phyloP scores from a whole-genome alignment of 2,888 invertebrate genomes.

The Chironomus tentans region DNA sequence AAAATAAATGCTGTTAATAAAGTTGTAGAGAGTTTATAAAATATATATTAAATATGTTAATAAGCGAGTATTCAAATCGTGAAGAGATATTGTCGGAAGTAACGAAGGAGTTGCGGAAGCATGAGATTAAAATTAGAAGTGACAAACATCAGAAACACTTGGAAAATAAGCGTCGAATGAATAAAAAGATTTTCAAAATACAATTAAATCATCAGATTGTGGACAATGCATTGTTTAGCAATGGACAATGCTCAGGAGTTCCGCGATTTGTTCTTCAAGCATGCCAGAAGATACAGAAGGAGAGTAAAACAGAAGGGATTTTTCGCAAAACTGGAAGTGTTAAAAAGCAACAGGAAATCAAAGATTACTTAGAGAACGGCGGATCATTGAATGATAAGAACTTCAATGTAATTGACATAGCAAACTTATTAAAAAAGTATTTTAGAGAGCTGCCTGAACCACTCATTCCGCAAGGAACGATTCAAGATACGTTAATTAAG shows the following conservation, averaged over 20 bases:
- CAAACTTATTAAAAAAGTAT: slow-evolving; percentile 76
- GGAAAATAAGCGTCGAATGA: slow-evolving; percentile 1
- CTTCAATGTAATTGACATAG: slow-evolving; percentile 69
- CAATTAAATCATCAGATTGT: slow-evolving; percentile 46
- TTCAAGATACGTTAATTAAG: slow-evolving; percentile 68
- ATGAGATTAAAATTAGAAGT: slow-evolving; percentile 60
- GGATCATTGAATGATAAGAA: slow-evolving; percentile 59
- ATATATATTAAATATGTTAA: slow-evolving; percentile 42
- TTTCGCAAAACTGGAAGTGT: slow-evolving; percentile 81
- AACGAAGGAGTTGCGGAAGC: slow-evolving; percentile 55
- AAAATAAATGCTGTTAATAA: neutral
- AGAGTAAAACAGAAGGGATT: slow-evolving; percentile 69
- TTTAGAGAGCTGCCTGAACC: slow-evolving; percentile 79
- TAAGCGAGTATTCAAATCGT: slow-evolving; percentile 47
- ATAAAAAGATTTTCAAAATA: slow-evolving; percentile 45
- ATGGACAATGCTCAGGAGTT: slow-evolving; percentile 60
- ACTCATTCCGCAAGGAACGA: slow-evolving; percentile 52
- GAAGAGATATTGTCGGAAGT: slow-evolving; percentile 50
- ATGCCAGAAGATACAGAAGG: slow-evolving; percentile 56
- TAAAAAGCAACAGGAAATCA: slow-evolving; percentile 70
- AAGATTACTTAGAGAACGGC: slow-evolving; percentile 63
- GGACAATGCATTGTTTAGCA: slow-evolving; percentile 52
- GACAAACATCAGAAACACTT: slow-evolving; percentile 44
- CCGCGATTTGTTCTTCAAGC: slow-evolving; percentile 65
- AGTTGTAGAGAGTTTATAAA: neutral